phyloP scores from a whole-genome alignment of 2,888 invertebrate genomes.

The Scotopteryx bipunctaria region DNA sequence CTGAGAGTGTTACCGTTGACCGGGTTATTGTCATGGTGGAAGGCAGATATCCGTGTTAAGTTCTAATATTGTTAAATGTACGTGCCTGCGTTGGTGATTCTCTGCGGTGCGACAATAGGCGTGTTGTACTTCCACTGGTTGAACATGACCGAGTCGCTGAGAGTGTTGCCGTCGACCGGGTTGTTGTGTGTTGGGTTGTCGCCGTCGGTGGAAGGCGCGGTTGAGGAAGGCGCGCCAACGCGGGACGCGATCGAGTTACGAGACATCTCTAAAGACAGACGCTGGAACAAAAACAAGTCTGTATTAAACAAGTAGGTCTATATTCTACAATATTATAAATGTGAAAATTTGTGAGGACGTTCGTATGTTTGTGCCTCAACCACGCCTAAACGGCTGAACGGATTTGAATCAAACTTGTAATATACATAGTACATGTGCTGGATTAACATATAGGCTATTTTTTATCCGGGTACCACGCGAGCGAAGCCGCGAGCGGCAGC shows the following conservation, averaged over 20 bases:
- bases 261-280: constrained; percentile 87
- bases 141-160: constrained; percentile 57
- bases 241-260: constrained; percentile 86
- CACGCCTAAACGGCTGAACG: too few relatives aligned
- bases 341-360: too few relatives aligned
- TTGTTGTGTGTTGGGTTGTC: constrained; percentile 70
- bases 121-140: constrained; percentile 65
- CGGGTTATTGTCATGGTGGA: constrained; percentile 71
- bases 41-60: too few relatives aligned
- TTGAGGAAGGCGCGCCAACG: constrained; percentile 60
- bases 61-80: not conserved
- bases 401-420: too few relatives aligned
- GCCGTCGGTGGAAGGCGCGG: constrained; percentile 41
- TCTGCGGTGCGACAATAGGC: constrained; percentile 53
- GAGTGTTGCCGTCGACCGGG: constrained; percentile 65
- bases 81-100: constrained; percentile 56
- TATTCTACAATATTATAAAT: too few relatives aligned
- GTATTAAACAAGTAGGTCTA: too few relatives aligned
- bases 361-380: too few relatives aligned
- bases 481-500: too few relatives aligned
- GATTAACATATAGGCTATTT: too few relatives aligned
- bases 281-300: constrained; percentile 56
- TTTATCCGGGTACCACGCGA: too few relatives aligned
- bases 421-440: too few relatives aligned
- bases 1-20: constrained; percentile 63